Conservation (phyloP, 2,888 invertebrate genomes). For the Acleris holmiana region DNA sequence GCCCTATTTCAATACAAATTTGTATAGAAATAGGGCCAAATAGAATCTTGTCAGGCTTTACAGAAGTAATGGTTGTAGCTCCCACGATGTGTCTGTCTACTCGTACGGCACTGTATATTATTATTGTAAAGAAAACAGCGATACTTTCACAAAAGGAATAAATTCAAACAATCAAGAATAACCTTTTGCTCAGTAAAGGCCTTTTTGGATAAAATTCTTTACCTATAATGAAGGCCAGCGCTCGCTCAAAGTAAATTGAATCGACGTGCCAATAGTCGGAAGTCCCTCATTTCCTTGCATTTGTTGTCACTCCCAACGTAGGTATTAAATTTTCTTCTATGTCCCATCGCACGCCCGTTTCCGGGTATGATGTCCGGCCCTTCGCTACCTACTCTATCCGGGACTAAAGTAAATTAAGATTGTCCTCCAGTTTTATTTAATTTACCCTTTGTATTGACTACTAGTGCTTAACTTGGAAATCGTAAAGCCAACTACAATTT, state of each 20-base stretch:
- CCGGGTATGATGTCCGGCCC: conserved; percentile 68
- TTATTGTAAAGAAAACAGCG: conserved; percentile 27
- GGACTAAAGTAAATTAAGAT: conserved; percentile 69
- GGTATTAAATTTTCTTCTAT: conserved; percentile 73
- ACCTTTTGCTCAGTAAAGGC: conserved; percentile 29
- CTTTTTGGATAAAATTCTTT: conserved; percentile 39
- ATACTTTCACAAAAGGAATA: conserved; percentile 2
- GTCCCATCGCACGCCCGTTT: conserved; percentile 59
- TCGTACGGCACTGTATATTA: conserved; percentile 13
- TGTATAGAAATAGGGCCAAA: no score
- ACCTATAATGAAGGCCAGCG: conserved; percentile 52
- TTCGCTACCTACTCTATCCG: conserved; percentile 47
- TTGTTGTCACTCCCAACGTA: conserved; percentile 68
- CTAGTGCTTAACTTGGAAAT: conserved; percentile 51
- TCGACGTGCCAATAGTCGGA: conserved; percentile 75
- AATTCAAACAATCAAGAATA: conserved; percentile 24
- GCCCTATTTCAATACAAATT: no score
- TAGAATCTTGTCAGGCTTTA: no score
- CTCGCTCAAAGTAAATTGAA: conserved; percentile 70
- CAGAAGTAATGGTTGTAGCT: conserved; percentile 8
- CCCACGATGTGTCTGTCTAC: conserved; percentile 24
- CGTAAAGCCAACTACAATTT: conserved; percentile 41
- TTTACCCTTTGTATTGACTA: conserved; percentile 56
- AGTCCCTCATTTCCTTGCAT: conserved; percentile 79
- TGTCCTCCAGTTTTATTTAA: conserved; percentile 58